Conservation (phyloP, 2,888 invertebrate genomes). For the Auanema sp. region DNA sequence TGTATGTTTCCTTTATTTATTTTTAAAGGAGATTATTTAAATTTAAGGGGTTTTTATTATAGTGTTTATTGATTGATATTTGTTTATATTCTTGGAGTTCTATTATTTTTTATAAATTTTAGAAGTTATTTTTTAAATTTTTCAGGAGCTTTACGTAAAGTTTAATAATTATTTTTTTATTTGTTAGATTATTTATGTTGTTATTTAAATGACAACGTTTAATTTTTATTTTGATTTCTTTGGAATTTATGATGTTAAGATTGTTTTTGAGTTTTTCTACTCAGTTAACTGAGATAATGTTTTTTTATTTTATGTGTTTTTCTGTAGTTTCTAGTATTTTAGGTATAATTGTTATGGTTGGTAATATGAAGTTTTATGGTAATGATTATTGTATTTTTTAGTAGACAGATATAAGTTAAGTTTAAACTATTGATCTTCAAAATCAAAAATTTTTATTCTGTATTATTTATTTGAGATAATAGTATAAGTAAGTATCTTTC, state of each 20-base stretch:
- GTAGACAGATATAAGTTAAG: constrained; percentile 48
- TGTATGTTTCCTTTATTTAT: constrained; percentile 20
- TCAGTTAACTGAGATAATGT: constrained; percentile 31
- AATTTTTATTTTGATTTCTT: constrained; percentile 54
- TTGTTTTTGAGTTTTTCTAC: constrained; percentile 40
- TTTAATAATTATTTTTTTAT: constrained; percentile 49
- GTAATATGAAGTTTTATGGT: constrained; percentile 49
- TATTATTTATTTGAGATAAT: constrained; percentile 41
- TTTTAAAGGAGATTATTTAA: constrained; percentile 20
- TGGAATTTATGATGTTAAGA: constrained; percentile 46
- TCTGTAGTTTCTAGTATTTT: constrained; percentile 49
- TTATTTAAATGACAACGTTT: constrained; percentile 50
- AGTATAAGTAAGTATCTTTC: constrained; percentile 52
- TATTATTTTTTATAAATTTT: constrained; percentile 67
- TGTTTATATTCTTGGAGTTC: constrained; percentile 40
- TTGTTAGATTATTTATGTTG: constrained; percentile 49
- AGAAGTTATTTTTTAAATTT: constrained; percentile 49
- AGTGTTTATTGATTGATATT: constrained; percentile 36
- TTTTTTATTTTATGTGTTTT: constrained; percentile 54
- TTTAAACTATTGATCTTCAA: constrained; percentile 58
- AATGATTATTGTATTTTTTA: constrained; percentile 49
- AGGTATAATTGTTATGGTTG: constrained; percentile 47
- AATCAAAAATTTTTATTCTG: constrained; percentile 52
- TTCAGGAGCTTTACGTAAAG: constrained; percentile 48
- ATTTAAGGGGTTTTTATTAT: constrained; percentile 66